Base-by-base conservation (phyloP, 2,797 vertebrate genomes). In the Cyprinella venusta region DNA sequence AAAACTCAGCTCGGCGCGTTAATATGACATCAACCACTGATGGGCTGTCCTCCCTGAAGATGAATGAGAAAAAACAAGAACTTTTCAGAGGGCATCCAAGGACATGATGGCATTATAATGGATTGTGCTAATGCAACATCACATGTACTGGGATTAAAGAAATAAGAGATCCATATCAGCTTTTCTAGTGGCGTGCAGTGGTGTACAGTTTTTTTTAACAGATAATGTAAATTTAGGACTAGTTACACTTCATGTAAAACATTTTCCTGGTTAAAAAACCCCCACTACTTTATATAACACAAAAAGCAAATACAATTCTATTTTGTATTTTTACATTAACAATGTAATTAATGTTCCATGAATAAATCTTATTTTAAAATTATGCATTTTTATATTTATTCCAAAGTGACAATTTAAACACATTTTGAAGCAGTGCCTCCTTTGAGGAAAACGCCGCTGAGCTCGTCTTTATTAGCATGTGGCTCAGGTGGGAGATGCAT, bases 11-110 rank as follows among this genome's bases (percentile, higher is more conserved):
- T 75, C 91, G 94, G 54, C 90, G 94, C 26, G 94, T 94, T 90
- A 99, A 90, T 89, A 99, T 95, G 88, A 97, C 89, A 78, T 97
- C 96, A 1, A 96, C 97, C 82, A 99, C 94, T 88, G 94, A 94
- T 83, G 95, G 97, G 84, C 94, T 95, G 87, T 96, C 95, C 69
- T 99, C 97, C 97, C 98, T 99, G 54, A 81, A 86, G 61, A 87
- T 59, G 45, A 87, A 86, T 65, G 36, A 40, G 75, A 84, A 65
- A 38, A 33, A 64, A 48, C 38, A 9, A 76, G 30, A 82, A 19
- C 67, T 42, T 52, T 36, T 64, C 33, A 68, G 81, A 84, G 75
- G 64, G 75, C 80, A 78, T 70, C 36, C 83, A 86, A 86, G 74
- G 79, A 76, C 83, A 50, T 69, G 59, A 40, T 70, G 59, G 54